Evolutionary conservation across 2,113 vertebrate genomes (phyloP), one percentile per base, ranked within the genome.

Genomic region (Psettodes erumei): DNA sequence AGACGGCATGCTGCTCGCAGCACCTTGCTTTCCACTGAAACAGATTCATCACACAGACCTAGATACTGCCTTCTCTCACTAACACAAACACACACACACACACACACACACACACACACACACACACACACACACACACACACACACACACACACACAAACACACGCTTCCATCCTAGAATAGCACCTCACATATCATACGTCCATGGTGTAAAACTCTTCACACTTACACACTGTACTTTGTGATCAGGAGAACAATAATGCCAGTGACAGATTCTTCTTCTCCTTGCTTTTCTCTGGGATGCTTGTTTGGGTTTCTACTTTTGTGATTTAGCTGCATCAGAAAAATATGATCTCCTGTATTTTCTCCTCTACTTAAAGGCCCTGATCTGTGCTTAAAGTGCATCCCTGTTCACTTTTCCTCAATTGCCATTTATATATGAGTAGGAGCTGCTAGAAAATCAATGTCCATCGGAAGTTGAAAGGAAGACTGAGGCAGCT

Each of bases 1-100:
- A 91, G 91, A 90, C 86, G 77, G 75, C 84, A 81, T 85, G 87
- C 87, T 84, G 89, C 88, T 90, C 62, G 55, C 82, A 84, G 86
- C 81, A 86, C 88, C 90, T 84, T 85, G 84, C 74, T 84, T 79
- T 76, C 90, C 67, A 85, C 86, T 71, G 81, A 86, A 90, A 89
- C 90, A 92, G 82, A 93, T 92, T 86, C 88, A 90, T 91, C 89
- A 90, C 82, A 51, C 56, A 88, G 89, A 90, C 92, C 90, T 83
- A 90, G 86, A 90, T 89, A 86, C 67, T 13, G 66, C 61, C 81
- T 78, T 75, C 74, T 81, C 75, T 62, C 72, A 55, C 75, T 13
- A 67, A 72, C 25, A 75, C 76, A 63, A 65, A 81, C 56, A 47
- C 37, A 23, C 21, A 23, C 55, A 59, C 56, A 37, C 37, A 43